These are phyloP conservation scores for Morpho achilles DNA, from an alignment of 2,888 invertebrate genomes.

Conservation along the genomic window DNA sequence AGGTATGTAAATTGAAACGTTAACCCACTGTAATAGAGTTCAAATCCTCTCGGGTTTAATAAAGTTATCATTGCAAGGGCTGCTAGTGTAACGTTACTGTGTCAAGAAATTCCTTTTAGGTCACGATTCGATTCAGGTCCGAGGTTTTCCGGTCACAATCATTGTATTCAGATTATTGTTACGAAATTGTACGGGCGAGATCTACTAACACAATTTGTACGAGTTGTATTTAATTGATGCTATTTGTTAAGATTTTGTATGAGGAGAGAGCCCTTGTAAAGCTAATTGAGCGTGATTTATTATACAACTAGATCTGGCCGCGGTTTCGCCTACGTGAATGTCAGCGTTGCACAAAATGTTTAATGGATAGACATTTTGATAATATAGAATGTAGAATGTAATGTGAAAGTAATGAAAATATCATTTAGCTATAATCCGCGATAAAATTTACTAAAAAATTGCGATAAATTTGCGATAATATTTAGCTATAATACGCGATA, in stretches of 20 bases:
- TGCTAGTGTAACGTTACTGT: constrained; percentile 7
- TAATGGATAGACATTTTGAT: no score
- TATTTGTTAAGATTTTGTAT: constrained; percentile 4
- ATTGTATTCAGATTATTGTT: constrained; percentile 30
- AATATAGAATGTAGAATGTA: no score
- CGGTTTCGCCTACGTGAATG: no score
- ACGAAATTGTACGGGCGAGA: constrained; percentile 17
- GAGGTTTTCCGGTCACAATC: constrained; percentile 29
- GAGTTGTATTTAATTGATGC: constrained; percentile 8
- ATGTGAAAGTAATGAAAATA: no score
- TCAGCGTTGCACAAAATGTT: no score
- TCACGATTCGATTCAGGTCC: constrained; percentile 26
- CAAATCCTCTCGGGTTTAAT: constrained; percentile 1
- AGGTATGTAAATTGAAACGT: not conserved
- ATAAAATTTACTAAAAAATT: no score
- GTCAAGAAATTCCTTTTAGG: constrained; percentile 24
- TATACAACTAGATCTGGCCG: no score
- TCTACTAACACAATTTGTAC: constrained; percentile 11
- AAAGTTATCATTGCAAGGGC: constrained; percentile 15
- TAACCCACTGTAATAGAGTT: not conserved
- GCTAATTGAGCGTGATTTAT: no score
- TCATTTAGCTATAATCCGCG: no score
- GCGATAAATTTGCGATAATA: no score
- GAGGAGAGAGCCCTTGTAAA: not conserved
- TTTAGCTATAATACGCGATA: no score